Evolutionary conservation across 1,140 invertebrate species (phyloP), one percentile per base, ranked within the genome.

Genomic region (Drosophila ogumai): DNA sequence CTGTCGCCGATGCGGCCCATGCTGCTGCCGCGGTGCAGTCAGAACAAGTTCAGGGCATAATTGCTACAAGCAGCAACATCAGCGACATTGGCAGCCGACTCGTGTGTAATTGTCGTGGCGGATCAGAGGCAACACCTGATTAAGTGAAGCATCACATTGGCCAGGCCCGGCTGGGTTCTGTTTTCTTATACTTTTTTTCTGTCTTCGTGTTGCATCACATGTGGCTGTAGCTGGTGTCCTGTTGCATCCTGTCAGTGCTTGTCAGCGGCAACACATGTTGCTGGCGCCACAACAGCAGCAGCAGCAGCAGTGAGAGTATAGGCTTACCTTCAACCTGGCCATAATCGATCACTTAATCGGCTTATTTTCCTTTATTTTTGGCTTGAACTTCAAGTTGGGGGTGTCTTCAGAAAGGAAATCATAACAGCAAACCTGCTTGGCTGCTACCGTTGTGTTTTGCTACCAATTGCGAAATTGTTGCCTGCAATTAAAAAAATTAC

Each of bases 111-210:
- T 91, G 87, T 91, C 88, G 88, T 81, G 80, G 72, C 69, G 79
- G 82, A 91, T 87, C 87, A 87, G 78, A 75, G 59, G 81, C 87
- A 82, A 87, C 88, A 91, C 88, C 87, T 91, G 88, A 90, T 91
- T 91, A 90, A 91, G 75, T 90, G 74, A 82, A 85, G 90, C 90
- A 91, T 75, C 81, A 81, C 81, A 61, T 52, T 52, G 49, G 28
- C 31, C 17, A 44, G 41, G n/a, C 49, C 13, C 4, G 28, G 6
- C n/a, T 34, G 49, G 17, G 49, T 34, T 52, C 49, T 50, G n/a
- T 32, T 15, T 3, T 2, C 43, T n/a, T 50, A 0, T 28, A 28
- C 6, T 19, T 52, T 52, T 49, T 54, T 75, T 25, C 34, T 68
- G n/a, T 8, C 54, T 68, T 49, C 49, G 52, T 65, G 40, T 71